phyloP scores from a whole-genome alignment of 2,113 vertebrate genomes.

The Epinephelus cyanopodus region DNA sequence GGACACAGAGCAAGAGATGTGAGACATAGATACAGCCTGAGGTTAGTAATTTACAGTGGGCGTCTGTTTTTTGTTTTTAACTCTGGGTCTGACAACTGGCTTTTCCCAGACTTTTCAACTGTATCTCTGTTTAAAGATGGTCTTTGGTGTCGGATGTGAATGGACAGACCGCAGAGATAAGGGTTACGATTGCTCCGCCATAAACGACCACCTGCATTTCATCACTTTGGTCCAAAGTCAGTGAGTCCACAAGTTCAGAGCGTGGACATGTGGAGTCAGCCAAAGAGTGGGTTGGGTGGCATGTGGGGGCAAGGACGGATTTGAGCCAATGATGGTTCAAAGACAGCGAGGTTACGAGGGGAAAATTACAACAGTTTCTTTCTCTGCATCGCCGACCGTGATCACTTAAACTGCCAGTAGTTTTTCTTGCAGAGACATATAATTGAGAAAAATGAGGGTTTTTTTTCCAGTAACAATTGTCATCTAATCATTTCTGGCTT shows the following conservation, averaged over 20 bases:
- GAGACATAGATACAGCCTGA: background rate
- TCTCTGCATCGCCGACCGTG: background rate
- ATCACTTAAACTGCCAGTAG: background rate
- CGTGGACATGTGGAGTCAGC: background rate
- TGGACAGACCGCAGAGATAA: too few species aligned
- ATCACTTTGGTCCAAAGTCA: background rate
- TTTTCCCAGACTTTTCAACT: too few species aligned
- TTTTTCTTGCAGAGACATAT: background rate
- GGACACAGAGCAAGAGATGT: background rate
- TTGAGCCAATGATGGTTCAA: background rate
- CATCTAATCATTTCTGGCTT: constrained; percentile 4
- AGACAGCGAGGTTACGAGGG: background rate
- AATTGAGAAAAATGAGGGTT: background rate
- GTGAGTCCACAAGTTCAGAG: background rate
- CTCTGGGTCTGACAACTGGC: too few species aligned
- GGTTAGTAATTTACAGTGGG: background rate
- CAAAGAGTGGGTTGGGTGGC: background rate
- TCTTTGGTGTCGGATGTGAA: too few species aligned
- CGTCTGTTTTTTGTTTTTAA: too few species aligned
- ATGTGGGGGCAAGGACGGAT: background rate
- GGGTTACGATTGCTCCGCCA: background rate
- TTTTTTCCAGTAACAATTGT: too few species aligned
- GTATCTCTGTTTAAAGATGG: too few species aligned
- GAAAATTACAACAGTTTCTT: background rate
- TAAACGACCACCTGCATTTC: background rate